Evolutionary conservation across 2,113 vertebrate genomes (phyloP).

Genomic region (Lanius ludovicianus): DNA sequence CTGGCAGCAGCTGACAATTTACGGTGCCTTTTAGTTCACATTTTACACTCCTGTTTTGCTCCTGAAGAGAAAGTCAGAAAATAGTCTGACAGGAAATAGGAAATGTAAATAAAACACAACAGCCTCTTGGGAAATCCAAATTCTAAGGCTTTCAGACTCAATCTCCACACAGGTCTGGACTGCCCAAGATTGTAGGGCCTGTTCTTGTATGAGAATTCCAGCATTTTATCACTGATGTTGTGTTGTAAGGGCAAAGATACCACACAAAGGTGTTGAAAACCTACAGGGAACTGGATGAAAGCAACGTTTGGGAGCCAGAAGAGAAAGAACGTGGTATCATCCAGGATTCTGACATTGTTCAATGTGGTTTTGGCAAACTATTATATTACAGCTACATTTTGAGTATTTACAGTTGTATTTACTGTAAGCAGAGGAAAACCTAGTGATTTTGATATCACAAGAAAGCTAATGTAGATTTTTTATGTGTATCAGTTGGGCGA

Average conservation of each 20-base stretch:
- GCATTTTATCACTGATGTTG: not conserved
- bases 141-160: not conserved
- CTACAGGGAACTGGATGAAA: not conserved
- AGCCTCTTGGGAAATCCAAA: not conserved
- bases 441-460: not conserved
- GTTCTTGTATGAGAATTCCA: not conserved
- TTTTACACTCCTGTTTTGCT: not conserved
- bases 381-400: not conserved
- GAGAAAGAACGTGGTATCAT: not conserved
- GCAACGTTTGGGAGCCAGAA: not conserved
- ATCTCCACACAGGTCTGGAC: not conserved
- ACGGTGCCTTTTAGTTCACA: not conserved
- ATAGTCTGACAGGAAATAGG: constrained; percentile 26
- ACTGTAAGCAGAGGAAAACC: not conserved
- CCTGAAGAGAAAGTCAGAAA: constrained; percentile 11
- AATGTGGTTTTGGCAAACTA: not conserved
- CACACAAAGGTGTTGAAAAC: not conserved
- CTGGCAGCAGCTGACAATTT: not conserved
- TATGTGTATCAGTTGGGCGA: not conserved
- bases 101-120: constrained; percentile 51
- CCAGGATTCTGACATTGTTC: not conserved
- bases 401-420: not conserved
- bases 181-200: not conserved
- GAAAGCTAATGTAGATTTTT: not conserved
- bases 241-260: not conserved